These are phyloP conservation scores for Thymelicus acteon DNA, from an alignment of 2,888 invertebrate genomes.

Conservation along the genomic window DNA sequence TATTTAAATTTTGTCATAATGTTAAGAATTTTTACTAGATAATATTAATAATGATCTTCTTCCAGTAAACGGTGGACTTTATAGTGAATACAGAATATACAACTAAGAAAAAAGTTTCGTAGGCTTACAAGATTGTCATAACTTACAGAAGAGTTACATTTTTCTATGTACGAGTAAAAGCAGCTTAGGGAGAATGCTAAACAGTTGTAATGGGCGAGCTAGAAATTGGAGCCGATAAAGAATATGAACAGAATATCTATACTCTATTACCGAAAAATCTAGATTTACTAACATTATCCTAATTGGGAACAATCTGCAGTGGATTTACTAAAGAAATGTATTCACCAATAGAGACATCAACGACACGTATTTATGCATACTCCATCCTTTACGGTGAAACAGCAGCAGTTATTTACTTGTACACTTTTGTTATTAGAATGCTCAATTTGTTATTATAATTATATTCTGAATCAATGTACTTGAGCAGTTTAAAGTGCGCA, in stretches of 20 bases:
- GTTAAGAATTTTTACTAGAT: too few species aligned
- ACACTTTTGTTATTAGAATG: too few species aligned
- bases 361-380: too few species aligned
- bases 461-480: too few species aligned
- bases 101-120: neutral
- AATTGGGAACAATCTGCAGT: too few species aligned
- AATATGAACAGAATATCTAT: neutral
- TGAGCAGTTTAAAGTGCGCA: too few species aligned
- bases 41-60: neutral
- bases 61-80: neutral
- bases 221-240: neutral
- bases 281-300: neutral
- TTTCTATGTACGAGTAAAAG: neutral
- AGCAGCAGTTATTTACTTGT: too few species aligned
- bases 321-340: too few species aligned
- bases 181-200: neutral
- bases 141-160: constrained; percentile 16
- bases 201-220: neutral
- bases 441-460: too few species aligned
- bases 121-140: constrained; percentile 23
- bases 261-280: neutral
- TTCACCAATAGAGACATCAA: too few species aligned
- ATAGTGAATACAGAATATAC: neutral
- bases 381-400: too few species aligned
- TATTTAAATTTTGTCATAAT: too few species aligned